Evolutionary conservation across 1,140 invertebrate species (phyloP).

Genomic region (Drosophila prosaltans): DNA sequence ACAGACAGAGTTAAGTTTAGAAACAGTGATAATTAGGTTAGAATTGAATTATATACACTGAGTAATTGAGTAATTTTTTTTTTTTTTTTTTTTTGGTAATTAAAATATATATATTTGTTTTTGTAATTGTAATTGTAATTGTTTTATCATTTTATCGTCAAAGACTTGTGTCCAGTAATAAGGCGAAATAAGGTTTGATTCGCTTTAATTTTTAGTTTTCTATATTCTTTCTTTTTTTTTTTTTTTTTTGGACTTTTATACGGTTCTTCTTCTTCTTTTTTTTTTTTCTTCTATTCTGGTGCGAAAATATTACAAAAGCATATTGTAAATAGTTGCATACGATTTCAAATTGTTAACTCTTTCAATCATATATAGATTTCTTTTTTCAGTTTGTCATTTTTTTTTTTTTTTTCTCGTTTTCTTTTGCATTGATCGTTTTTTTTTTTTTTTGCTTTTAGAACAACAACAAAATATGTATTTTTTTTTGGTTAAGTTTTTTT

Average conservation of each 20-base stretch:
- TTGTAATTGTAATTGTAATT: slow-evolving; percentile 60
- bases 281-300: slow-evolving; percentile 60
- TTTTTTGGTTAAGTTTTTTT: slow-evolving; percentile 14
- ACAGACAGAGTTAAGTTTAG: slow-evolving; percentile 22
- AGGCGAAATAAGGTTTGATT: slow-evolving; percentile 37
- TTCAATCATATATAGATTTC: slow-evolving; percentile 44
- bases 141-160: slow-evolving; percentile 82
- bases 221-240: slow-evolving; percentile 28
- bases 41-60: slow-evolving; percentile 25
- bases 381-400: slow-evolving; percentile 56
- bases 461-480: slow-evolving; percentile 78
- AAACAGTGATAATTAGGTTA: slow-evolving; percentile 13
- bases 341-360: slow-evolving; percentile 62
- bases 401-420: slow-evolving; percentile 41
- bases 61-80: slow-evolving; percentile 26
- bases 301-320: slow-evolving; percentile 82
- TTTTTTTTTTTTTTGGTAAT: slow-evolving; percentile 29
- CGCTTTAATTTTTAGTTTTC: slow-evolving; percentile 33
- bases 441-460: slow-evolving; percentile 68
- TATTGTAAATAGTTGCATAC: slow-evolving; percentile 82
- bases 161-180: slow-evolving; percentile 69
- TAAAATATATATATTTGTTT: slow-evolving; percentile 63
- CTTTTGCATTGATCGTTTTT: not conserved
- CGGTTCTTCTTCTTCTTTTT: slow-evolving; percentile 48
- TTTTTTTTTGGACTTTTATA: slow-evolving; percentile 28